phyloP scores from a whole-genome alignment of 2,113 vertebrate genomes.

The Athene noctua region DNA sequence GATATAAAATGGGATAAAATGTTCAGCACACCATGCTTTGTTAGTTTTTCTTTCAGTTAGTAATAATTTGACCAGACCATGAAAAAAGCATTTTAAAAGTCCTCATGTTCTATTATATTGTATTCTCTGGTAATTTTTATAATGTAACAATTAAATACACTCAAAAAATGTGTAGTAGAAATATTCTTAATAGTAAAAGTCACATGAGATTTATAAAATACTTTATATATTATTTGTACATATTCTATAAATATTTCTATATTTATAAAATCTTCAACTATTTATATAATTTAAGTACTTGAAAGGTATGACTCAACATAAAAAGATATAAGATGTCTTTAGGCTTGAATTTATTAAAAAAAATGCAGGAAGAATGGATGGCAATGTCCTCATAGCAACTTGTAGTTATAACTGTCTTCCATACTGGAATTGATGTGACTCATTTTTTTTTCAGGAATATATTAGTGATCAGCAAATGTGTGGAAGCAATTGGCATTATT shows the following conservation, averaged over 20 bases:
- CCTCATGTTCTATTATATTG: neutral
- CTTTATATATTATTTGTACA: too few species aligned
- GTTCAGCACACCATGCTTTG: neutral
- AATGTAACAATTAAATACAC: neutral
- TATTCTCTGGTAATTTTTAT: neutral
- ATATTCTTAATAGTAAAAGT: slow-evolving; percentile 30
- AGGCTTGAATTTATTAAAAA: neutral
- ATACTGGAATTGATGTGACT: neutral
- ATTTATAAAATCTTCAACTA: too few species aligned
- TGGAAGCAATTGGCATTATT: neutral
- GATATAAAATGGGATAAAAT: neutral
- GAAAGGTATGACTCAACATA: neutral
- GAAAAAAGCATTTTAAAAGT: neutral
- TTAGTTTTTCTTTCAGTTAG: neutral
- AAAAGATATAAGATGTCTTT: neutral
- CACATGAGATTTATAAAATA: neutral
- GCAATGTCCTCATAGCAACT: neutral
- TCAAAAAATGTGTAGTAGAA: slow-evolving; percentile 27
- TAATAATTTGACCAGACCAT: neutral
- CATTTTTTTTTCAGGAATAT: neutral
- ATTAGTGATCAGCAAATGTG: neutral
- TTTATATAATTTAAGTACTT: slow-evolving; percentile 20
- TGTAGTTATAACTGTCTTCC: neutral
- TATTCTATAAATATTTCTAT: too few species aligned
- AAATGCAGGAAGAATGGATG: neutral